Evolutionary conservation across 1,140 invertebrate genomes (phyloP), one percentile per base, ranked within the genome.

Genomic region (Megalonaias nervosa): DNA sequence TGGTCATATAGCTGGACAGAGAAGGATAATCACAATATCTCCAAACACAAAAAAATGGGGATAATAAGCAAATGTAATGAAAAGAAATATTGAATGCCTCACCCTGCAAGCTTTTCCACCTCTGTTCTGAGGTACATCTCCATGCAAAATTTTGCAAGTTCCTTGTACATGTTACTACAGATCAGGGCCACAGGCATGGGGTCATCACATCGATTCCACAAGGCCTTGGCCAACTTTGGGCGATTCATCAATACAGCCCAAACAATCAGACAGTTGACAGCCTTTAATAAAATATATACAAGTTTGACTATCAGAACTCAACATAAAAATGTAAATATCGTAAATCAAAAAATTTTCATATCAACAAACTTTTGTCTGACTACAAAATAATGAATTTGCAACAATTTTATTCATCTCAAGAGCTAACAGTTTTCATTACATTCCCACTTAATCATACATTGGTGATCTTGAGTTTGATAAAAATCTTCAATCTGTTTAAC

Each of bases 181-280:
- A 92, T 86, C 0, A 92, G 81, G 56, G 91, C 91, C 48, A 92
- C 76, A 55, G 91, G 89, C 21, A 92, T 89, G 1, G 91, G 91
- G 66, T 92, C 90, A 72, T 91, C 90, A 21, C 89, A 86, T 57
- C 87, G 84, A 75, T 90, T 90, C 91, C 91, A 92, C 21, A 92
- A 71, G 12, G 90, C 83, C 71, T 91, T 91, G 1, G 89, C 90
- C 48, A 92, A 76, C 68, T 89, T 85, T 13, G 83, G 83, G 15
- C 89, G 81, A 74, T 88, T 88, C 75, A 89, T 88, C 57, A 91
- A 82, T 16, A 88, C 87, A 16, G 91, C 88, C 90, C 90, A 92
- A 16, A 91, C 81, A 17, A 90, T 86, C 56, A 91, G 69, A 62
- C 83, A 84, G 72, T 88, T 86, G 4, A 88, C 74, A 31, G 90